Base-by-base conservation (phyloP, 2,888 invertebrate species). In the Girardia tigrina region DNA sequence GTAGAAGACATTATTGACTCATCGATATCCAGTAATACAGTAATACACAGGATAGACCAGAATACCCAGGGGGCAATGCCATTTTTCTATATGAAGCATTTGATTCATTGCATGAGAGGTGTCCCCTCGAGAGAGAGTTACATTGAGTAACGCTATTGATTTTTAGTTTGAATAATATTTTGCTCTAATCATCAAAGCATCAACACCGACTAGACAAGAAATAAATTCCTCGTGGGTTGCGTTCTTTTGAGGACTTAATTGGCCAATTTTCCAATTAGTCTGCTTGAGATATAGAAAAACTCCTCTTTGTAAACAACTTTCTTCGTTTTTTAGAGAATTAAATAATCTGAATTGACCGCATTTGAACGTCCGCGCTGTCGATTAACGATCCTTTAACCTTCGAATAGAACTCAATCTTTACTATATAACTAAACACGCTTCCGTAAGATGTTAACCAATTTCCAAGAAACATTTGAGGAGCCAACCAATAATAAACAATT, bases 31-130 rank as follows among this genome's bases (percentile, higher is more conserved):
- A 81, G 89, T 89, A 78, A 88, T 88, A 83, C 92, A 93, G n/a
- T 29, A 79, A 81, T 85, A 92, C 90, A 85, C 94, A 94, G 1
- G 91, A 92, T 72, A 90, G 85, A 0, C 94, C 93, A 0, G 87
- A 85, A 83, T 91, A 90, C 90, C 91, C 0, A 87, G 85, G 0
- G 93, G 92, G 83, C 94, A 95, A 2, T 87, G 82, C 84, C 94
- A 95, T 78, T 88, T 87, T 84, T 94, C 94, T 14, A 29, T 29
- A 69, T 56, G 56, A 6, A 23, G 56, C 56, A 56, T 56, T 56
- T 56, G 20, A 56, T 56, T 56, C n/a, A 56, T 20, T 20, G 56
- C 56, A 20, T 6, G 4, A 8, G n/a, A 23, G 23, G 23, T 2
- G n/a, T 56, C 56, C 23, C 56, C 56, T 56, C 56, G n/a, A 20